phyloP scores from a whole-genome alignment of 1,140 invertebrate genomes.

The Hypsibius dujardini region DNA sequence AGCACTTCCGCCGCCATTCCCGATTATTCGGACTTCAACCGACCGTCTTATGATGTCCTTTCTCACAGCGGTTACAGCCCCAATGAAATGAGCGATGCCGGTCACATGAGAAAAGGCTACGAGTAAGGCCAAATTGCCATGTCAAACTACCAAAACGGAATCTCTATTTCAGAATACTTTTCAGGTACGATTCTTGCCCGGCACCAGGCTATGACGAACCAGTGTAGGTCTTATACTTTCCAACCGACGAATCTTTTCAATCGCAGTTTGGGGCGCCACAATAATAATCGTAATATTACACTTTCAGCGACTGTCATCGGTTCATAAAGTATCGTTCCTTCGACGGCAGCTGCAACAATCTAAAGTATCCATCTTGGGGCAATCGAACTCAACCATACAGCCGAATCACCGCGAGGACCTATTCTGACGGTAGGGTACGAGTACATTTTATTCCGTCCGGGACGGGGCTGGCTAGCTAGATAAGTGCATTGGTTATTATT shows the following conservation, averaged over 20 bases:
- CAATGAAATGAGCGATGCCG: neutral
- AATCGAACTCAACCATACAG: conserved; percentile 24
- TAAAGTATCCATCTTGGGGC: conserved; percentile 47
- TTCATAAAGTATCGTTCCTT: conserved; percentile 43
- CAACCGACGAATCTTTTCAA: too few species aligned
- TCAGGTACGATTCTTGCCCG: neutral
- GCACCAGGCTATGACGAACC: neutral
- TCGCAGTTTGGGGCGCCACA: too few species aligned
- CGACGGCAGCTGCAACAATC: conserved; percentile 66
- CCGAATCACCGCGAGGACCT: neutral
- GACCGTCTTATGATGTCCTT: neutral
- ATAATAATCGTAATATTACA: too few species aligned
- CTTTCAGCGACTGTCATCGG: neutral
- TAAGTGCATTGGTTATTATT: too few species aligned
- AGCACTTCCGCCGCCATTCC: neutral
- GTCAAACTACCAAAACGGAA: neutral
- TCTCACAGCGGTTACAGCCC: conserved; percentile 3
- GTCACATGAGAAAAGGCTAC: too few species aligned
- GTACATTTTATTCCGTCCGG: too few species aligned
- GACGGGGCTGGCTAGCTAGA: too few species aligned
- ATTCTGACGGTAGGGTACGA: neutral
- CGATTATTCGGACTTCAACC: conserved; percentile 3
- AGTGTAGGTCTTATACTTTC: neutral
- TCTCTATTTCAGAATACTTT: neutral
- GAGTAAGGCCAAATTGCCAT: neutral